A percentile compares a stretch with the other conserved stretches of the same genome.
These are phyloP conservation scores for Heterodera schachtii DNA, from an alignment of 1,140 invertebrate genomes.

Conservation along the genomic window DNA sequence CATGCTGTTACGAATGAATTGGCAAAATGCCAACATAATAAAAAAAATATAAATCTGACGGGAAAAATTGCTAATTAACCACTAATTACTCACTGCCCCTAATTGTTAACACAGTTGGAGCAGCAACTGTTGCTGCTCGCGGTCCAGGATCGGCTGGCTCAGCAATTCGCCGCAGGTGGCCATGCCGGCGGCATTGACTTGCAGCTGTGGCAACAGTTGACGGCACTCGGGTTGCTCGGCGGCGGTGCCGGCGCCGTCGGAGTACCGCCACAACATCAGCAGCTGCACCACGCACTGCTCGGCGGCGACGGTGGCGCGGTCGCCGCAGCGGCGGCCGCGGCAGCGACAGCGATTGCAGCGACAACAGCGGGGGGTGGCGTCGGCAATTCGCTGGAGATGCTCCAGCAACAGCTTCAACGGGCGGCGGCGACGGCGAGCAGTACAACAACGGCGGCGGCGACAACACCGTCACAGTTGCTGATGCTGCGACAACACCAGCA, in stretches of 20 bases:
- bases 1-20: no score
- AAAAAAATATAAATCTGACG: no score
- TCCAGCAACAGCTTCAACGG: constrained; percentile 15
- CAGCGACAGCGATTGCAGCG: background rate
- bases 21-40: no score
- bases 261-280: background rate
- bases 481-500: background rate
- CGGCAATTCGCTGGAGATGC: constrained; percentile 1
- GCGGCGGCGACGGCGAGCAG: background rate
- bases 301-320: no score
- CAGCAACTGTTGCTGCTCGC: constrained; percentile 53
- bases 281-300: background rate
- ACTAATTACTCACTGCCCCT: no score
- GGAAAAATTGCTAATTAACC: no score
- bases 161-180: constrained; percentile 33
- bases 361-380: background rate
- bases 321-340: background rate
- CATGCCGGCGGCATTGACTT: background rate
- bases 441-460: no score
- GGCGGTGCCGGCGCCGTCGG: constrained; percentile 4
- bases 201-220: constrained; percentile 32
- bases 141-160: constrained; percentile 53
- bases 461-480: no score
- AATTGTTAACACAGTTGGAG: constrained; percentile 16
- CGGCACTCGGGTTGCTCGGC: constrained; percentile 28